Evolutionary conservation across 2,113 vertebrate genomes (phyloP), one percentile per base, ranked within the genome.

Genomic region (Labrus mixtus): DNA sequence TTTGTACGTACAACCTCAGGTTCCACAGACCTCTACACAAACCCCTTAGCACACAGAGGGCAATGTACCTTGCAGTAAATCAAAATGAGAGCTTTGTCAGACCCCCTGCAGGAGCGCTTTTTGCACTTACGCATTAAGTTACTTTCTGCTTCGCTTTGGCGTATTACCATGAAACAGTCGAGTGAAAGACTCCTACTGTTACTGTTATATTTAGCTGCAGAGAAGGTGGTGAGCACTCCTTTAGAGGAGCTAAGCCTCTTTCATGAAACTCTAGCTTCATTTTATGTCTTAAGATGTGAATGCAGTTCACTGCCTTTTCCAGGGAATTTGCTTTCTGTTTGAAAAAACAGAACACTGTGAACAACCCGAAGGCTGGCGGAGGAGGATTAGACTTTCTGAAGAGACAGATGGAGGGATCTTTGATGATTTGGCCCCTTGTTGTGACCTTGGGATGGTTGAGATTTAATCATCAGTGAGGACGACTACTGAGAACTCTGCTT

Each of bases 241-340:
- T 69, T 37, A 69, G 61, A 74, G 59, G 43, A 66, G 23, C 55
- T 51, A 37, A 60, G 69, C 64, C 60, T 45, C 46, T 59, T 55
- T 10, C 45, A 51, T 45, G 53, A 68, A 46, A 54, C 64, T 65
- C 60, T 70, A 43, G 81, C 76, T 45, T 50, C 70, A 60, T 73
- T 59, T 57, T 81, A 50, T 63, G 36, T 67, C 37, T 65, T 17
- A 39, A 59, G 48, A 67, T 58, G 51, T 19, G 8, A 39, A 15
- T 23, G 46, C n/a, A 56, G 33, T n/a, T 53, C 20, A 0, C 39
- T 43, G 45, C 23, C 54, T 73, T 51, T 54, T 56, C 64, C 12
- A 17, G 78, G 33, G 22, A 4, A 48, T 46, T 12, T 56, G 10
- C 46, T 54, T 39, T 54, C 11, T 51, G 43, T 43, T 45, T 10